phyloP scores from a whole-genome alignment of 2,888 invertebrate species.

The Andrena chrysosceles region DNA sequence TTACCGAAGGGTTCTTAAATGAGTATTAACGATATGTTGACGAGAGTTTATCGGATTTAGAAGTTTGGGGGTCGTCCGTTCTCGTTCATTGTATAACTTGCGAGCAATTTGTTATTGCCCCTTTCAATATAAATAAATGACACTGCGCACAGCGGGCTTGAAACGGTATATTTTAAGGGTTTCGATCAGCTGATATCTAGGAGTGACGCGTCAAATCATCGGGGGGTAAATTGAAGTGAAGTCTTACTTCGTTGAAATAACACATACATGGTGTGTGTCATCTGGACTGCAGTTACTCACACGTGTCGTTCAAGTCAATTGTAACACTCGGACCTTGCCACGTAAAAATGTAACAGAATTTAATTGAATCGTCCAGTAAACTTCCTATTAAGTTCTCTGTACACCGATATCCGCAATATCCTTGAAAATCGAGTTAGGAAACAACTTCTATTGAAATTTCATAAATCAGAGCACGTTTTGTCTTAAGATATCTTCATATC shows the following conservation, averaged over 20 bases:
- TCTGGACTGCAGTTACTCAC: slow-evolving; percentile 30
- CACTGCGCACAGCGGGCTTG: slow-evolving; percentile 27
- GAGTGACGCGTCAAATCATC: slow-evolving; percentile 63
- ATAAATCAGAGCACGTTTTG: too few relatives aligned
- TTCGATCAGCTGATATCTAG: slow-evolving; percentile 63
- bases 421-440: neutral
- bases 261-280: slow-evolving; percentile 38
- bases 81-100: slow-evolving; percentile 15
- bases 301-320: slow-evolving; percentile 17
- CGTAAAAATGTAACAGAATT: slow-evolving; percentile 13
- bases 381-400: neutral
- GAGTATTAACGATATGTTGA: slow-evolving; percentile 5
- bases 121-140: slow-evolving; percentile 24
- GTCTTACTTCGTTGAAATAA: slow-evolving; percentile 71
- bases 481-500: too few relatives aligned
- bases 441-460: neutral
- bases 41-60: slow-evolving; percentile 10
- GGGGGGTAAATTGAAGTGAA: slow-evolving; percentile 78
- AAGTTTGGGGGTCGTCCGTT: neutral
- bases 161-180: slow-evolving; percentile 64
- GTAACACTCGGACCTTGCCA: neutral
- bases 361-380: neutral
- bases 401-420: neutral
- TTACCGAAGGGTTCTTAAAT: neutral
- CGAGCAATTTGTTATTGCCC: slow-evolving; percentile 30